Percentiles rank a stretch among this genome's conserved stretches.
These are phyloP conservation scores for Phalacrocorax carbo DNA, from an alignment of 2,113 vertebrate species.

Conservation along the genomic window DNA sequence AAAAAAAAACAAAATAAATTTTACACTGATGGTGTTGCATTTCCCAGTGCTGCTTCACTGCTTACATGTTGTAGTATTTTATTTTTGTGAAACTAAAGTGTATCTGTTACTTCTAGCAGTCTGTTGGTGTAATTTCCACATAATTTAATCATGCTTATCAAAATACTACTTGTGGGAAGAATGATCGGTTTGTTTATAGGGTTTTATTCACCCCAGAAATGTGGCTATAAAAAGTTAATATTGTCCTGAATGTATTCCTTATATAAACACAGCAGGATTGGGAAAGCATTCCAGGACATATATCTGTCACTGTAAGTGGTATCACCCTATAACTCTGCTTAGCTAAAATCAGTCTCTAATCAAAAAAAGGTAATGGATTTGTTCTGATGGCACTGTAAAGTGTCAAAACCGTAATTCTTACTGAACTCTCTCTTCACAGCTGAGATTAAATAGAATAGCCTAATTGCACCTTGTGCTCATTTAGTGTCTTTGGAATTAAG, in stretches of 20 bases:
- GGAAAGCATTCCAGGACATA: neutral
- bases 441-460: conserved; percentile 5
- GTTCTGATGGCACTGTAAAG: neutral
- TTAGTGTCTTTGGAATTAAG: conserved; percentile 1
- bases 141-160: neutral
- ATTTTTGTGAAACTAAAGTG: neutral
- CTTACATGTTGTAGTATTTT: neutral
- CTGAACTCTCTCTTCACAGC: neutral
- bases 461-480: conserved; percentile 3
- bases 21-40: neutral
- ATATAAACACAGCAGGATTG: conserved; percentile 3
- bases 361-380: conserved; percentile 31
- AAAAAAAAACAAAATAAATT: neutral
- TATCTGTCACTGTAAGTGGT: conserved; percentile 23
- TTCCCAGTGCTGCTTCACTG: neutral
- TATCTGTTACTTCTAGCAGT: neutral
- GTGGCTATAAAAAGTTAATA: neutral
- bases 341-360: conserved; percentile 40
- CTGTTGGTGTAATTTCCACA: neutral
- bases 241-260: neutral
- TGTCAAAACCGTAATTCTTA: conserved; percentile 32
- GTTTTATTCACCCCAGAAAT: neutral
- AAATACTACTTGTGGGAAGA: neutral
- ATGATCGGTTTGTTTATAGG: neutral
- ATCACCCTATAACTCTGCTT: conserved; percentile 27